A percentile compares a stretch with the other conserved stretches of the same genome.
Conservation (phyloP, 2,888 invertebrate species). For the Calliopum simillimum region DNA sequence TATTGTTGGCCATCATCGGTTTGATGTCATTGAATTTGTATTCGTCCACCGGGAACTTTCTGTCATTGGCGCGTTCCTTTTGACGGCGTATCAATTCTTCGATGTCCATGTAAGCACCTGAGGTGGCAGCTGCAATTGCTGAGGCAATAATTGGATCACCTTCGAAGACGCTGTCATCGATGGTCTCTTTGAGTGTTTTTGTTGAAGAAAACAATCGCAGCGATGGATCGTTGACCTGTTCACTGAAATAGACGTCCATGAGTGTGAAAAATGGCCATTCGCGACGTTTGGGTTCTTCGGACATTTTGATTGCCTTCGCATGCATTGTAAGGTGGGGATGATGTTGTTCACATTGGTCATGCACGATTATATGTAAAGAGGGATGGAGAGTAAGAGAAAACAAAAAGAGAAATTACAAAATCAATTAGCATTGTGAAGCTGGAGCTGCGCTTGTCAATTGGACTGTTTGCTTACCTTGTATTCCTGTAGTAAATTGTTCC, state of each 20-base stretch:
- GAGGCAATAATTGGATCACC: constrained; percentile 68
- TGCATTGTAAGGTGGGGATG: neutral
- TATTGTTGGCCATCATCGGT: constrained; percentile 58
- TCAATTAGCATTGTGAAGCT: constrained; percentile 15
- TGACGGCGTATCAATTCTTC: constrained; percentile 64
- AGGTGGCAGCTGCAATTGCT: constrained; percentile 67
- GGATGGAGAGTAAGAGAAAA: neutral
- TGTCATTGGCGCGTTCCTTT: constrained; percentile 59
- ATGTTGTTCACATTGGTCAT: too few species aligned
- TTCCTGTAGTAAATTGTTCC: constrained; percentile 68
- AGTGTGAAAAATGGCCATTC: constrained; percentile 68
- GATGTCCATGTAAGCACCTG: constrained; percentile 67
- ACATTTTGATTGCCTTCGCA: constrained; percentile 67
- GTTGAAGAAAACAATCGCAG: constrained; percentile 67
- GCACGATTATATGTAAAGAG: neutral
- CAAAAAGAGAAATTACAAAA: neutral
- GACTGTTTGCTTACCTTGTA: constrained; percentile 60
- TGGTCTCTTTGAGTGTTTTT: constrained; percentile 66
- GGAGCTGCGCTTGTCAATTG: constrained; percentile 7
- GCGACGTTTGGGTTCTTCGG: constrained; percentile 67
- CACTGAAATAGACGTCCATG: constrained; percentile 68
- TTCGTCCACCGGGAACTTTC: constrained; percentile 55
- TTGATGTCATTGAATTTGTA: constrained; percentile 60
- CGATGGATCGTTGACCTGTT: constrained; percentile 68
- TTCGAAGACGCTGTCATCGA: constrained; percentile 67